Percentiles rank a stretch among this genome's conserved stretches.
Conservation (phyloP, 2,888 invertebrate species). For the Dugesia japonica region DNA sequence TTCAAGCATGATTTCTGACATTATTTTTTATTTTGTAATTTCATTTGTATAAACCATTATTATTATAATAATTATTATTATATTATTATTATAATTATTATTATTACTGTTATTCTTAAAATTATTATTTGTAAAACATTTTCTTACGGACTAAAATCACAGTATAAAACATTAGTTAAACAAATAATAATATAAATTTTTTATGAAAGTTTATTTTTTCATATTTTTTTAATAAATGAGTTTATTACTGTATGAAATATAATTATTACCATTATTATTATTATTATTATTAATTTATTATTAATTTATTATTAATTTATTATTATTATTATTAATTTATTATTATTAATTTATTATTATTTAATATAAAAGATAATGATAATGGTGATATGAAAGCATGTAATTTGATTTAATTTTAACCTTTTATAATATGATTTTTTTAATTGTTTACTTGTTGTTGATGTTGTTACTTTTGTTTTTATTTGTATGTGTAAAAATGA, state of each 20-base stretch:
- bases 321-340: conserved; percentile 25
- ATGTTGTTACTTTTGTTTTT: conserved; percentile 14
- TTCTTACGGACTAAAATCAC: not conserved
- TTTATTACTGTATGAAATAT: not conserved
- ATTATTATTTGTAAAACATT: conserved; percentile 14
- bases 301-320: conserved; percentile 27
- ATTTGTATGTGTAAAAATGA: not conserved
- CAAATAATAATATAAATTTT: conserved; percentile 16
- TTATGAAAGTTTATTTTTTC: conserved; percentile 20
- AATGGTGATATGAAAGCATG: not conserved
- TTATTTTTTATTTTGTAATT: conserved; percentile 17
- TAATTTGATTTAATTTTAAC: conserved; percentile 14
- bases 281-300: conserved; percentile 25
- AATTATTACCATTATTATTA: not conserved
- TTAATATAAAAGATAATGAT: not conserved
- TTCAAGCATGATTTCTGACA: conserved; percentile 20
- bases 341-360: conserved; percentile 27
- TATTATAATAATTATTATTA: not conserved
- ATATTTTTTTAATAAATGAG: conserved; percentile 20
- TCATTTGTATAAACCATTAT: conserved; percentile 14
- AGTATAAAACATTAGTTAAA: not conserved
- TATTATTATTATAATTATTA: not conserved
- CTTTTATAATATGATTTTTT: conserved; percentile 15
- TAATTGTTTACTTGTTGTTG: conserved; percentile 12
- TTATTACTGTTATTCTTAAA: not conserved